Conservation (phyloP, 2,888 invertebrate species). For the Habroteleia sp. region DNA sequence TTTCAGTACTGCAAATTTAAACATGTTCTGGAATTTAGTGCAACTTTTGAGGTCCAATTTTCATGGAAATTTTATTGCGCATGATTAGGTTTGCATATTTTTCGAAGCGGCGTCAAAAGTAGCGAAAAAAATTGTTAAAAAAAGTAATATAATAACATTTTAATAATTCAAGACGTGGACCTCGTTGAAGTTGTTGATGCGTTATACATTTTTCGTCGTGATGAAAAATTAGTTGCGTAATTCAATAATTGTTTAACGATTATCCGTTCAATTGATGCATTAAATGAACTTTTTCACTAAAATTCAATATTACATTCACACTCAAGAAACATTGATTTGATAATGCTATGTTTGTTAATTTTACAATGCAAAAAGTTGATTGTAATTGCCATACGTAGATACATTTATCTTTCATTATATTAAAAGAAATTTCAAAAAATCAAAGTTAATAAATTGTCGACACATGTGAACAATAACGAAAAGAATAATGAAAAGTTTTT, state of each 20-base stretch:
- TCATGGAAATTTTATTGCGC: constrained; percentile 33
- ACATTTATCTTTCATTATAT: no score
- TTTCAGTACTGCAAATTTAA: constrained; percentile 35
- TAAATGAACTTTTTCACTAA: neutral
- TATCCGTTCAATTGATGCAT: neutral
- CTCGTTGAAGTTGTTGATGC: constrained; percentile 7
- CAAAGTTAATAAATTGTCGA: constrained; percentile 8
- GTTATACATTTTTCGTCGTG: neutral
- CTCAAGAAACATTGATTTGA: constrained; percentile 8
- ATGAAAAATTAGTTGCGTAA: constrained; percentile 4
- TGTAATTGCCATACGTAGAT: neutral
- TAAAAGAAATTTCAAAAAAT: constrained; percentile 9
- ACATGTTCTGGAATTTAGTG: constrained; percentile 26
- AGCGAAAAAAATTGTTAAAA: constrained; percentile 21
- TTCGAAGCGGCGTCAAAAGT: constrained; percentile 19
- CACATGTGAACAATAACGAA: neutral
- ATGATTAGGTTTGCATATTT: constrained; percentile 48
- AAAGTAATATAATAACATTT: constrained; percentile 31
- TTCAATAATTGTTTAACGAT: constrained; percentile 28
- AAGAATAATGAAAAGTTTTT: constrained; percentile 24
- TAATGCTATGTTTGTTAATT: constrained; percentile 9
- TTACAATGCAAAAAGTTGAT: constrained; percentile 5
- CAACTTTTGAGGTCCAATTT: constrained; percentile 46
- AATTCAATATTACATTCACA: constrained; percentile 19
- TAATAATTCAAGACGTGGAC: constrained; percentile 25